Conservation (phyloP, 2,888 invertebrate species). For the Heliconius charithonia region DNA sequence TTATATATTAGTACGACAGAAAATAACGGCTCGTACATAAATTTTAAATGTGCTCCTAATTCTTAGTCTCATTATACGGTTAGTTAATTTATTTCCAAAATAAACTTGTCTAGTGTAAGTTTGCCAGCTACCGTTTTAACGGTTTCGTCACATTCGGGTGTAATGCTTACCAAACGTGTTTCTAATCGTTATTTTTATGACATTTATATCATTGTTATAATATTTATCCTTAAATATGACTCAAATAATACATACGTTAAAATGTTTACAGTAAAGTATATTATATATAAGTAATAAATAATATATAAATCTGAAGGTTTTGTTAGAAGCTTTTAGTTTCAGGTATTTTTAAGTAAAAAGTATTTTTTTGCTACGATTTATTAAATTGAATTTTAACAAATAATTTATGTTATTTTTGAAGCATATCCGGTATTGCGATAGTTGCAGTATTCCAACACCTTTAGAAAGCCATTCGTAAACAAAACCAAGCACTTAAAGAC, state of each 20-base stretch:
- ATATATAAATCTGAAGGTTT: not conserved
- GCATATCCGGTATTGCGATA: slow-evolving; percentile 59
- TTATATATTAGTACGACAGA: not conserved
- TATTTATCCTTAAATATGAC: not conserved
- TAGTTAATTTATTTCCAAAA: slow-evolving; percentile 16
- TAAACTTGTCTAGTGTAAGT: not conserved
- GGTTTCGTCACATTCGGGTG: slow-evolving; percentile 47
- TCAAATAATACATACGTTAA: not conserved
- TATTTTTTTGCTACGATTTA: no score
- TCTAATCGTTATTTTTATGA: not conserved
- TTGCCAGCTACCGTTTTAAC: slow-evolving; percentile 4
- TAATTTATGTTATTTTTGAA: slow-evolving; percentile 42
- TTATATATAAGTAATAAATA: no score
- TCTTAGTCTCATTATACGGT: slow-evolving; percentile 11
- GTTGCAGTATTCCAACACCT: slow-evolving; percentile 58
- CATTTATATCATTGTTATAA: not conserved
- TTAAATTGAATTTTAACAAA: not conserved
- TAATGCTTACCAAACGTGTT: not conserved
- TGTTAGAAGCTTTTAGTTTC: not conserved
- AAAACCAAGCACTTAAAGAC: slow-evolving; percentile 71
- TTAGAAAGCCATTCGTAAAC: slow-evolving; percentile 73
- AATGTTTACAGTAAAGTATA: not conserved
- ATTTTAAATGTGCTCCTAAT: slow-evolving; percentile 2
- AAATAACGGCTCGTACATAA: not conserved
- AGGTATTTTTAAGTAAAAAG: no score